Base-by-base conservation (phyloP, 2,888 invertebrate genomes). In the Brenthis daphne region DNA sequence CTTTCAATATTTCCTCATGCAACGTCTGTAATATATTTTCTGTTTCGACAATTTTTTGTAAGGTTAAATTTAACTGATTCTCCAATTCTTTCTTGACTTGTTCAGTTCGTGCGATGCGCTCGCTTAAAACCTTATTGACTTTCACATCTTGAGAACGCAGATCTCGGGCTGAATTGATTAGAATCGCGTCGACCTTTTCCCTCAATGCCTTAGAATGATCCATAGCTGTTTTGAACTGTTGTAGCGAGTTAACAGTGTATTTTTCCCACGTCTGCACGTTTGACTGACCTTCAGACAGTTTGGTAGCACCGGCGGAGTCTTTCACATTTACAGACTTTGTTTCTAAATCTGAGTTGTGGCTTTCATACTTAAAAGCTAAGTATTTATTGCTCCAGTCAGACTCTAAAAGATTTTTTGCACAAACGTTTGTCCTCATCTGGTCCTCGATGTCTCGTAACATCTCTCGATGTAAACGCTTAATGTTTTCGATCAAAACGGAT, bases 371-470 rank as follows among this genome's bases (percentile, higher is more conserved):
- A 77, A 96, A 95, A 1, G 97, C 95, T 74, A 96, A 94, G 74
- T 94, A 94, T 88, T 98, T 98, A 82, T 98, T 96, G 77, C 97
- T 97, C 97, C 98, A 98, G 82, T 98, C 98, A 73, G 94, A 95
- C 88, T 98, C 98, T 71, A 98, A 83, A 33, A 96, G 94, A 73
- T 95, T 94, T 80, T 98, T 97, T 0, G 96, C 95, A 0, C 96
- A 95, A 63, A 96, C 95, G 78, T 97, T 95, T 81, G 96, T 95
- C 29, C 94, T 83, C 77, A 96, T 87, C 81, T 97, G 96, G 64
- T 93, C 89, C 67, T 96, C 95, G 1, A 96, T 94, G 73, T 96
- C 95, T 71, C 94, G 93, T 11, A 96, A 82, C 55, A 95, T 94
- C 73, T 95, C 94, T n/a, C 90, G 86, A 57, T 96, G 94, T 0